phyloP scores from a whole-genome alignment of 2,888 invertebrate genomes.

The Uropetala carovei region DNA sequence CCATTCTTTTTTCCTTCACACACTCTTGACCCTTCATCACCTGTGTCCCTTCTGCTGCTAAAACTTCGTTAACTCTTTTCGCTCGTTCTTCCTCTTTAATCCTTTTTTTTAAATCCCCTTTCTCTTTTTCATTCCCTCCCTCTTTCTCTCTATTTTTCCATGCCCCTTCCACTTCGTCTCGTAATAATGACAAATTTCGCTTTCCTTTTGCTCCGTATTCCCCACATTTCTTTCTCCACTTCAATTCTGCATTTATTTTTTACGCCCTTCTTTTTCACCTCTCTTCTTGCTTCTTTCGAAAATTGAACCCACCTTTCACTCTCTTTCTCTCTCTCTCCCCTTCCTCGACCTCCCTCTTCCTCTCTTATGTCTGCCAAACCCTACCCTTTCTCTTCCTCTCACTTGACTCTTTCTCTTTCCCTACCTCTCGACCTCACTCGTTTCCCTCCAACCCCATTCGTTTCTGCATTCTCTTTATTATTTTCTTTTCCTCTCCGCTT shows the following conservation, averaged over 20 bases:
- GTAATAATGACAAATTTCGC: too few relatives aligned
- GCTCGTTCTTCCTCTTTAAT: too few relatives aligned
- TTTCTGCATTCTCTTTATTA: not conserved
- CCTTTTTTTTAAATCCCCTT: too few relatives aligned
- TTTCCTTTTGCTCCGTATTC: not conserved
- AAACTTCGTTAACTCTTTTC: too few relatives aligned
- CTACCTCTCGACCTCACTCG: constrained; percentile 2
- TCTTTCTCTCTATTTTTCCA: too few relatives aligned
- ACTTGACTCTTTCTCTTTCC: constrained; percentile 1
- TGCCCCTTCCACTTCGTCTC: too few relatives aligned
- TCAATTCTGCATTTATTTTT: not conserved
- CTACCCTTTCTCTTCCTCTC: not conserved
- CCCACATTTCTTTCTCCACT: not conserved
- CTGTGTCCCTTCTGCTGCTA: too few relatives aligned
- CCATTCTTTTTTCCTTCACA: too few relatives aligned
- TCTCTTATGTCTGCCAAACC: not conserved
- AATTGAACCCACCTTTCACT: not conserved
- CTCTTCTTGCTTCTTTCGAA: not conserved
- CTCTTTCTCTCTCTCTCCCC: not conserved
- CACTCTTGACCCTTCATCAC: too few relatives aligned
- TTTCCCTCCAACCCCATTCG: not conserved
- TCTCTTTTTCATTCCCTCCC: too few relatives aligned
- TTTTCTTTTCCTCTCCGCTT: constrained; percentile 26
- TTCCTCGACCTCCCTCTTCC: not conserved
- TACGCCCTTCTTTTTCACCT: not conserved